These are phyloP conservation scores for Gandaritis pyraliata DNA, from an alignment of 2,888 invertebrate species.

Conservation along the genomic window DNA sequence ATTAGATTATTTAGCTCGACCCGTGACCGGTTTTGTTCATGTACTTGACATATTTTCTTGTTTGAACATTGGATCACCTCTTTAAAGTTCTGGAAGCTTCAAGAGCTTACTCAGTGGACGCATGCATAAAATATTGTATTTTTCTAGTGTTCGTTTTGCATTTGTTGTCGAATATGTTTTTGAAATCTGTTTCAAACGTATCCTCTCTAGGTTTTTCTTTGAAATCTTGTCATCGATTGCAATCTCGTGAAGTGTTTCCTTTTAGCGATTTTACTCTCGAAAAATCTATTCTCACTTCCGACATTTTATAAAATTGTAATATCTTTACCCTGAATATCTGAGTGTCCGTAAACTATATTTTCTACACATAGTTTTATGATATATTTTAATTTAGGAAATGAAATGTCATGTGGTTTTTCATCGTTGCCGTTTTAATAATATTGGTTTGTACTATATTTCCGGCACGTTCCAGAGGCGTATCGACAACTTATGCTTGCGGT, in stretches of 20 bases:
- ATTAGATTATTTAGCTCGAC: conserved; percentile 2
- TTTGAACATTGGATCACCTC: background rate
- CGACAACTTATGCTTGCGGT: conserved; percentile 36
- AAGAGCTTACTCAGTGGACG: background rate
- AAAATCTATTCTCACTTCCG: conserved; percentile 27
- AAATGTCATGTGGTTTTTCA: conserved; percentile 5
- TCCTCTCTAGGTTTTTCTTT: conserved; percentile 3
- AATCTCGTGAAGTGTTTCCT: conserved; percentile 36
- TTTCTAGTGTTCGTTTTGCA: background rate
- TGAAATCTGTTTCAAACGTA: conserved; percentile 1
- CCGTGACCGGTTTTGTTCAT: conserved; percentile 9
- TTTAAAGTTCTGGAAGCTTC: background rate
- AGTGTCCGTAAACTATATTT: background rate
- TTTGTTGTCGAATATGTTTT: background rate
- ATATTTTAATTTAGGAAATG: conserved; percentile 2
- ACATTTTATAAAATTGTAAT: conserved; percentile 19
- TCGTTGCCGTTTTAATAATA: conserved; percentile 16
- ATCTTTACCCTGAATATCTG: conserved; percentile 1
- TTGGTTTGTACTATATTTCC: conserved; percentile 27
- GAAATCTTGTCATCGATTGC: conserved; percentile 31
- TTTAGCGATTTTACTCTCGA: conserved; percentile 32
- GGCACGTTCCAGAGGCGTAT: conserved; percentile 32
- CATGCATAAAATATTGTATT: background rate
- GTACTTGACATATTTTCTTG: background rate
- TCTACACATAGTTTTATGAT: background rate